Evolutionary conservation across 2,888 invertebrate species (phyloP).

Genomic region (Cataglyphis livida): DNA sequence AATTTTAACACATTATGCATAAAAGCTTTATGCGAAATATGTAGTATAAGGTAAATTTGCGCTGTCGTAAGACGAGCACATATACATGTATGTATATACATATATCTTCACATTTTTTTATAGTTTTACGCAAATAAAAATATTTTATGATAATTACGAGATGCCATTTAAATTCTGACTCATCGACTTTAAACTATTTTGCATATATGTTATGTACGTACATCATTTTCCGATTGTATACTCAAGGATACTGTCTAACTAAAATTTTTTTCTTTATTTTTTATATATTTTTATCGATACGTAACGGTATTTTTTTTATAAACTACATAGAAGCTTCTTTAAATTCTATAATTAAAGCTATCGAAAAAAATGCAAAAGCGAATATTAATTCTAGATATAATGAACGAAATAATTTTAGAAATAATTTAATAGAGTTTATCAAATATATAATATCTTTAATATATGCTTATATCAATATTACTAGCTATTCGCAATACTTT

Average conservation of each 20-base stretch:
- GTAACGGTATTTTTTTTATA: not conserved
- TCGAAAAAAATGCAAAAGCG: not conserved
- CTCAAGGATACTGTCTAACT: not conserved
- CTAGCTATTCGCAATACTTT: not conserved
- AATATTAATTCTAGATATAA: not conserved
- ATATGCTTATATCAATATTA: not conserved
- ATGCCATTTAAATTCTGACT: not conserved
- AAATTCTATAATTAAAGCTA: not conserved
- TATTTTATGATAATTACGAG: not conserved
- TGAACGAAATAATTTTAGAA: not conserved
- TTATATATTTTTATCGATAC: not conserved
- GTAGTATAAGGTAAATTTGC: not conserved
- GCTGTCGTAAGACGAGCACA: not conserved
- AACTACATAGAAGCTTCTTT: not conserved
- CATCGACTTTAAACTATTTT: not conserved
- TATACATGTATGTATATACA: not conserved
- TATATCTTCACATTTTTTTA: constrained; percentile 7
- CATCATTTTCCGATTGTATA: not conserved
- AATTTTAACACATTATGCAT: not conserved
- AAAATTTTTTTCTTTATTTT: not conserved
- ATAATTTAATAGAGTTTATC: not conserved
- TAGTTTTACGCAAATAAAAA: not conserved
- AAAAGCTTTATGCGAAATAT: not conserved
- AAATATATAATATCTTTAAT: not conserved
- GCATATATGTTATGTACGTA: not conserved